Base-by-base conservation (phyloP, 2,888 invertebrate genomes). In the Herminia tarsipennalis region DNA sequence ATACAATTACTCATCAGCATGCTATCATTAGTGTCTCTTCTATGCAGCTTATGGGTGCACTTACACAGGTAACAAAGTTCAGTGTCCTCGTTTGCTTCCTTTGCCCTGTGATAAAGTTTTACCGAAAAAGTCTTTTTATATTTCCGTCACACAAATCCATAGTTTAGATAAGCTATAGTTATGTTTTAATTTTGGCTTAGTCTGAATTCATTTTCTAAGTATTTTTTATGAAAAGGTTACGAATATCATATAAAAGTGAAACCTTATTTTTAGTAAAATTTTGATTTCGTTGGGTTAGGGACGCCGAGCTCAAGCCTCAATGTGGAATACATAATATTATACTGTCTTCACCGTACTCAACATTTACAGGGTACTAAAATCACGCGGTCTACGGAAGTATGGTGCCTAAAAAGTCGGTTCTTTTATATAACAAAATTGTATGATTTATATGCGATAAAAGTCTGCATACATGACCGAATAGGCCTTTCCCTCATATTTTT, bases 401-500 rank as follows among this genome's bases (percentile, higher is more conserved):
- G 8, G 6, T 28, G 4, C 35, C 9, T 21, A 13, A 12, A 44
- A 42, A 46, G 22, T 39, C 44, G 43, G 32, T 37, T 28, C 36
- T 55, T 49, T 50, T 50, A 47, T 50, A 48, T 45, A 34, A 34
- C 48, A 51, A 43, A 50, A 42, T 25, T 41, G 38, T 33, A 44
- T 54, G 56, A 64, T 66, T 64, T 66, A 66, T 44, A 54, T 37
- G 46, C 49, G 39, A 55, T 53, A 56, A 61, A 66, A 62, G 44
- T 41, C 37, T 53, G 40, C 43, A 46, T 37, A 50, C 46, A 46
- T 39, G 43, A 46, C 47, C 37, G 30, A 34, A 46, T 32, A 25
- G 36, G 41, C 36, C 54, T 29, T 55, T 56, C 21, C 18, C 38
- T 49, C 42, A 52, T 48, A 49, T 17, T 50, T 57, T 53, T 45